Evolutionary conservation across 2,888 invertebrate species (phyloP), one percentile per base, ranked within the genome.

Genomic region (Drosophila melanosoma): DNA sequence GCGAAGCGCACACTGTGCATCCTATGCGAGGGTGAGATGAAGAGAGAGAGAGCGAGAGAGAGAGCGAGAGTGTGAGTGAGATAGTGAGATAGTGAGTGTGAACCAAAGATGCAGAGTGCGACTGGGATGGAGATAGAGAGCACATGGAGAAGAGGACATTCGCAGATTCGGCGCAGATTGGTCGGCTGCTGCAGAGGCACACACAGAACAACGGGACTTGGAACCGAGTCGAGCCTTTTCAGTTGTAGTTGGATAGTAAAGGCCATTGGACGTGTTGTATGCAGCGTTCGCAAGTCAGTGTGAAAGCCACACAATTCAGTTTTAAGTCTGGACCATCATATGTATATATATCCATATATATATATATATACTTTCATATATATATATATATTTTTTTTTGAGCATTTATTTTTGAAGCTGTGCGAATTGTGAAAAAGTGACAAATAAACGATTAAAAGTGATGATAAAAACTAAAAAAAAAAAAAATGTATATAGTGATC

Each of bases 241-340:
- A 92, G 92, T 92, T 92, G 92, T 92, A 92, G 92, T 91, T 92
- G 92, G 91, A 91, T 92, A 92, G 92, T 92, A 90, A 90, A 92
- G 90, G 91, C 86, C 87, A 87, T 89, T 79, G 90, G 92, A 91
- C 92, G 87, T 91, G 89, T 89, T 84, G 49, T 83, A 69, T 67
- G 76, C 75, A 80, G 52, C 81, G 78, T 76, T 76, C 88, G 87
- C 83, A 83, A 86, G 83, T 89, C 40, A 52, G 56, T 58, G 57
- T 66, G 29, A 51, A 66, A 68, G 65, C 54, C 67, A 52, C 40
- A 52, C 53, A 52, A 40, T 35, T 42, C 59, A 63, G 36, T 29
- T 54, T 35, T 35, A 53, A 73, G 72, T 59, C 70, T 63, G 56
- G 40, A 38, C 23, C 62, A 62, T 54, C 32, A 40, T 53, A 59